Conservation (phyloP, 30 jellyfish, hydroid and myxozoan species). For the Pelagia noctiluca region DNA sequence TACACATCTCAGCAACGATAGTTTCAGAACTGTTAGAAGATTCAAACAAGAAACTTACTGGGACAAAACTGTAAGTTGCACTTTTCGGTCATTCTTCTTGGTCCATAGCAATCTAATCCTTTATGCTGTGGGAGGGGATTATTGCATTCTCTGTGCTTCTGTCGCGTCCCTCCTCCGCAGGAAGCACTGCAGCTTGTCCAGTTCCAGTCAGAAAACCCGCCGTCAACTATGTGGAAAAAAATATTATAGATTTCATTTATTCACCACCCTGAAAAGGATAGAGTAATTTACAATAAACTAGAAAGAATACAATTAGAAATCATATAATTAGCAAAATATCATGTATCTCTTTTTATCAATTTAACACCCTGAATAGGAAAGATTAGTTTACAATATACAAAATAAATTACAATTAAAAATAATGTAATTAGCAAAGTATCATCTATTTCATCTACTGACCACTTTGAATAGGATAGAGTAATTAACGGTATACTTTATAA, state of each 20-base stretch:
- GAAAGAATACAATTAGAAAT: no score
- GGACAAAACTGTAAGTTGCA: constrained; percentile 47
- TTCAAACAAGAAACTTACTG: constrained; percentile 24
- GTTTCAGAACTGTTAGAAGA: neutral
- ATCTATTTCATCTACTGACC: no score
- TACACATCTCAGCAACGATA: neutral
- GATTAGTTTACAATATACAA: no score
- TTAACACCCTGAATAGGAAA: no score
- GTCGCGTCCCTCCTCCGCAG: constrained; percentile 60
- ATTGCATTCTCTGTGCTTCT: constrained; percentile 11
- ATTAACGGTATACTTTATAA: no score
- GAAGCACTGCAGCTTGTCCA: constrained; percentile 46
- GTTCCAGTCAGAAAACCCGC: constrained; percentile 56
- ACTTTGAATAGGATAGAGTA: no score
- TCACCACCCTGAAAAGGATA: neutral
- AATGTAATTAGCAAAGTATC: no score
- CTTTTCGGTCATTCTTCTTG: neutral
- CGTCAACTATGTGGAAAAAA: constrained; percentile 32
- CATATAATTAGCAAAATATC: no score
- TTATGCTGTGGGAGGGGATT: constrained; percentile 50
- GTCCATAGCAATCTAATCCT: constrained; percentile 56
- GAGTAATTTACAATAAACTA: constrained; percentile 22
- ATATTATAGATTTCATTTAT: neutral
- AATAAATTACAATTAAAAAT: no score
- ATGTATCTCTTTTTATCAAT: no score